These are phyloP conservation scores for Balanococcus diminutus DNA, from an alignment of 2,888 invertebrate species.

Conservation along the genomic window DNA sequence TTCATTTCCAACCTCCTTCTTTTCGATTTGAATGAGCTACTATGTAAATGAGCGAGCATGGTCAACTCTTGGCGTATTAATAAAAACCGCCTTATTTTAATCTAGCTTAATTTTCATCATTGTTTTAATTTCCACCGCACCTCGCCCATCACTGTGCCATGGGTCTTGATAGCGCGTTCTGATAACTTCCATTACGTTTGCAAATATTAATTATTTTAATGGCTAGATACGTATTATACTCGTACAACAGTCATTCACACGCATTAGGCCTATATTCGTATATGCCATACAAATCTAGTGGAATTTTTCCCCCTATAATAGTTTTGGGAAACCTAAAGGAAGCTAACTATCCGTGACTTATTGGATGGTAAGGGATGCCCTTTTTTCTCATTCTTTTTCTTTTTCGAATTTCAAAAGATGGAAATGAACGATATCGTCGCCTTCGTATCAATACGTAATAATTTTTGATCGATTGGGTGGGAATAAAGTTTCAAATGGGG, in stretches of 20 bases:
- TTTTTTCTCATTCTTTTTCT: too few relatives aligned
- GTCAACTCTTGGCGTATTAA: conserved; percentile 1
- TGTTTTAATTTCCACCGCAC: conserved; percentile 21
- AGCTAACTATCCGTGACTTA: not conserved
- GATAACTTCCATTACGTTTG: conserved; percentile 30
- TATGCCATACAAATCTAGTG: not conserved
- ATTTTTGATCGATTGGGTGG: too few relatives aligned
- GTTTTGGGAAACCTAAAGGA: not conserved
- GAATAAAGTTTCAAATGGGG: too few relatives aligned
- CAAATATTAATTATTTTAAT: conserved; percentile 33
- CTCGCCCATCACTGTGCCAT: too few relatives aligned
- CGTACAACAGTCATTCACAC: conserved; percentile 19
- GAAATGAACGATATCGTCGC: too few relatives aligned
- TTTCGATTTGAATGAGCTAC: conserved; percentile 34
- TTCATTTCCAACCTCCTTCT: conserved; percentile 24
- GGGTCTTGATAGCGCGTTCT: not conserved
- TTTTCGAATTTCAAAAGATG: too few relatives aligned
- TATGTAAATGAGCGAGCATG: conserved; percentile 29
- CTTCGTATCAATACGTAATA: too few relatives aligned
- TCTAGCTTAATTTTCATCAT: conserved; percentile 38
- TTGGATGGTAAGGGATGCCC: not conserved
- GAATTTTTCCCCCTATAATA: not conserved
- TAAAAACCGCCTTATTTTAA: conserved; percentile 42
- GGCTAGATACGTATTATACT: not conserved
- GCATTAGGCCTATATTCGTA: not conserved